Evolutionary conservation across 2,113 vertebrate genomes (phyloP), one percentile per base, ranked within the genome.

Genomic region (Callipepla californica): DNA sequence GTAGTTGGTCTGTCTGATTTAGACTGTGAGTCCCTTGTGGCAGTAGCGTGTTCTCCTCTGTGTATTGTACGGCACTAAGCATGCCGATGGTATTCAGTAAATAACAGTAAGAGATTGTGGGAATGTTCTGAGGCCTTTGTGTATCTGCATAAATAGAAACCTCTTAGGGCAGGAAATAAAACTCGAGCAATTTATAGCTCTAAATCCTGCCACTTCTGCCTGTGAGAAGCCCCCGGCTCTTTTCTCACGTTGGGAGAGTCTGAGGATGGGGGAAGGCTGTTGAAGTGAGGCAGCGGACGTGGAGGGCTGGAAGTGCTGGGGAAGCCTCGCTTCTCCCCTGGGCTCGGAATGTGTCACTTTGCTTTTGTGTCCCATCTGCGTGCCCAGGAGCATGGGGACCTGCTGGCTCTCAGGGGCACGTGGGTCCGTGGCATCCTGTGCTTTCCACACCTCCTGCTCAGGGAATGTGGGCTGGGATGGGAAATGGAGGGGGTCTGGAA

Each of bases 121-220:
- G 95, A 93, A 93, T 87, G 91, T 95, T 94, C 94, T 91, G 94
- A 96, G 94, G 91, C 89, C 91, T 96, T 91, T 94, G 92, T 95
- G 94, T 92, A 40, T 81, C 90, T 22, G 90, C 93, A 92, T 94
- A 97, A 95, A 96, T 93, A 94, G 91, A 95, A 95, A 95, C 86
- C 93, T 96, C 94, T 95, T 91, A 95, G 91, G 86, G 93, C 92
- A 94, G 87, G 90, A 97, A 97, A 96, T 95, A 94, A 95, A 96
- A 92, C 89, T 94, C 59, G 74, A 81, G 89, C 89, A 93, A 93
- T 95, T 97, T 95, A 95, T 95, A 85, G 92, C 90, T 87, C 87
- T 70, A 85, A 92, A 96, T 95, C 85, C 94, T 93, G 94, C 89
- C 94, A 83, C 95, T 87, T 93, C 85, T 94, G 94, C 82, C 87